Evolutionary conservation across 2,888 invertebrate genomes (phyloP).

Genomic region (Lacanobia oleracea): DNA sequence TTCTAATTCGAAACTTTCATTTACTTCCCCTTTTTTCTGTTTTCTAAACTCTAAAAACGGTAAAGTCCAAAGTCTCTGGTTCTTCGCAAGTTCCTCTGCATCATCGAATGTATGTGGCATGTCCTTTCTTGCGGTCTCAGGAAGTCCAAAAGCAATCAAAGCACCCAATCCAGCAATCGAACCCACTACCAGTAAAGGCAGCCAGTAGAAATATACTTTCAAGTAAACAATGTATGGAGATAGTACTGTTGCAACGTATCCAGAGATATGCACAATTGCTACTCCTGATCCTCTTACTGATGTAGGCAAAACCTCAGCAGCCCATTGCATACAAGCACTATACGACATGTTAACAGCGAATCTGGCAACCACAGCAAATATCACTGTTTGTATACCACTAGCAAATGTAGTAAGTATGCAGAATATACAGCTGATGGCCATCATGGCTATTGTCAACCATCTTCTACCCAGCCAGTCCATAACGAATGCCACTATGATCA

Average conservation of each 20-base stretch:
- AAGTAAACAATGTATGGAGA: conserved; percentile 71
- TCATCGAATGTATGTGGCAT: conserved; percentile 69
- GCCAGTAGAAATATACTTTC: conserved; percentile 56
- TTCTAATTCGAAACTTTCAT: conserved; percentile 46
- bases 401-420: conserved; percentile 73
- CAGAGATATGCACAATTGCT: conserved; percentile 77
- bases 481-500: conserved; percentile 75
- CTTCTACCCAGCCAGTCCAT: conserved; percentile 79
- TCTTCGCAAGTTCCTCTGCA: conserved; percentile 55
- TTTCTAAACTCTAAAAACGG: conserved; percentile 58
- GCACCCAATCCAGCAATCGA: conserved; percentile 46
- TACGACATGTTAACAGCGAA: conserved; percentile 78
- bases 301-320: conserved; percentile 78
- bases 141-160: conserved; percentile 62
- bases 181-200: conserved; percentile 54
- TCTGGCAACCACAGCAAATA: conserved; percentile 77
- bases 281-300: conserved; percentile 78
- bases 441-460: conserved; percentile 74
- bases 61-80: conserved; percentile 63
- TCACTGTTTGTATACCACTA: conserved; percentile 71
- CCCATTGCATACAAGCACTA: conserved; percentile 77
- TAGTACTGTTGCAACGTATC: conserved; percentile 75
- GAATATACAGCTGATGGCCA: conserved; percentile 72
- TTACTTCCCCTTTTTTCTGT: conserved; percentile 38
- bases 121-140: conserved; percentile 70